Evolutionary conservation across 2,113 vertebrate genomes (phyloP).

Genomic region (Aphyosemion australe): DNA sequence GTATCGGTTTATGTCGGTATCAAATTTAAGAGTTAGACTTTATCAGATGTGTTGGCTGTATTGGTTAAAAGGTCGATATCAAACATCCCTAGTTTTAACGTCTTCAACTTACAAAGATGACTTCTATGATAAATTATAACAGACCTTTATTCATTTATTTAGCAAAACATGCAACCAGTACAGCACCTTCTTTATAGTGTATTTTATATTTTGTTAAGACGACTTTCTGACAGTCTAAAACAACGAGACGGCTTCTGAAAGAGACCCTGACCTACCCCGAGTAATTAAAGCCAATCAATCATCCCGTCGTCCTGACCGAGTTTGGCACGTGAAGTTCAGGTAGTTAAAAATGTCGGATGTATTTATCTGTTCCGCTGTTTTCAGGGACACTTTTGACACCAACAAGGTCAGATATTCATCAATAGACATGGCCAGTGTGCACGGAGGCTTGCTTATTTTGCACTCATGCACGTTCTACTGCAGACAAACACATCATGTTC

Average conservation of each 20-base stretch:
- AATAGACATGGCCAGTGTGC: conserved; percentile 21
- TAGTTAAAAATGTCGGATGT: conserved; percentile 53
- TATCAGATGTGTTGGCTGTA: no score
- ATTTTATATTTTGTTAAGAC: no score
- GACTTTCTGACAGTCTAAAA: no score
- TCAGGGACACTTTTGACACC: conserved; percentile 45
- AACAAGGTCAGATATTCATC: conserved; percentile 17
- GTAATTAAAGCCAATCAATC: conserved; percentile 35
- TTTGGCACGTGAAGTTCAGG: conserved; percentile 69
- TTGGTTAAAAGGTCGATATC: no score
- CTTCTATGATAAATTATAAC: no score
- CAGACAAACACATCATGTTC: conserved; percentile 55
- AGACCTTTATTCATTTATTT: no score
- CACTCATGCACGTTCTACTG: conserved; percentile 70
- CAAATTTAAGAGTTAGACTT: no score
- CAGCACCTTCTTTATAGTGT: no score
- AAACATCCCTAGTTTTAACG: no score
- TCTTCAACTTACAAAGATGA: no score
- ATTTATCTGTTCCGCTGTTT: conserved; percentile 40
- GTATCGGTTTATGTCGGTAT: no score
- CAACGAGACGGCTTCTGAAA: no score
- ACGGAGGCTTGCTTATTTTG: conserved; percentile 47
- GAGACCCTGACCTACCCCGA: conserved; percentile 9
- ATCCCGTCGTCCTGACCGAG: conserved; percentile 18
- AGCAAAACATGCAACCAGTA: conserved; percentile 7